These are phyloP conservation scores for Hymenochirus boettgeri DNA, from an alignment of 2,113 vertebrate genomes.

Conservation along the genomic window DNA sequence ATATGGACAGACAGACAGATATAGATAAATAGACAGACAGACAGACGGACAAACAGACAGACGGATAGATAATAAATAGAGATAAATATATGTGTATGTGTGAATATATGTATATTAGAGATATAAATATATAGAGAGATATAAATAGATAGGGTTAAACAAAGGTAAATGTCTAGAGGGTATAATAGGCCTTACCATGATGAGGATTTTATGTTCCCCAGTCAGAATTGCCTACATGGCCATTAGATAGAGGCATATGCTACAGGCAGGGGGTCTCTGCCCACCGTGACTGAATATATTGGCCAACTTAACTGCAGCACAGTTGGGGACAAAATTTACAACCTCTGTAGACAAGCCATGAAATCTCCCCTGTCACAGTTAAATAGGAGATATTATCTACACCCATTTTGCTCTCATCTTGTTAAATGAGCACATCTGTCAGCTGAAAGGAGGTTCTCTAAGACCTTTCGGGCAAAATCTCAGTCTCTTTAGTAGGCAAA, in stretches of 20 bases:
- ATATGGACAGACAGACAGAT: too few species aligned
- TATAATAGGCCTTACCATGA: conserved; percentile 9
- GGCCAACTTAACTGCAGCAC: conserved; percentile 47
- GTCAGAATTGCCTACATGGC: conserved; percentile 9
- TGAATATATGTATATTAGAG: too few species aligned
- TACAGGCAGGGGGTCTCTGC: conserved; percentile 32
- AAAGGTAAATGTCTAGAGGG: conserved; percentile 1
- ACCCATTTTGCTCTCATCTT: conserved; percentile 43
- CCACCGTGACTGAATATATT: conserved; percentile 52
- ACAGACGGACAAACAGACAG: too few species aligned
- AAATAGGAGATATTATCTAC: conserved; percentile 59
- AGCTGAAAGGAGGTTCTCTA: conserved; percentile 34
- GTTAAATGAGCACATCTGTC: conserved; percentile 56
- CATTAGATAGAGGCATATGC: conserved; percentile 42
- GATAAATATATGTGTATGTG: too few species aligned
- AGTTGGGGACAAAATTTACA: conserved; percentile 54
- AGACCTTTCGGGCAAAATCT: conserved; percentile 36
- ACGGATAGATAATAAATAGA: too few species aligned
- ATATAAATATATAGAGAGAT: too few species aligned
- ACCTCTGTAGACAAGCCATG: conserved; percentile 60
- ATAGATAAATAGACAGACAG: too few species aligned
- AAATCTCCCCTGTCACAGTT: conserved; percentile 61
- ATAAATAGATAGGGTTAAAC: too few species aligned
- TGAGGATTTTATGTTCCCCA: conserved; percentile 13
- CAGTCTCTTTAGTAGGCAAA: conserved; percentile 20